Evolutionary conservation across 2,113 vertebrate species (phyloP).

Genomic region (Cinclus cinclus): DNA sequence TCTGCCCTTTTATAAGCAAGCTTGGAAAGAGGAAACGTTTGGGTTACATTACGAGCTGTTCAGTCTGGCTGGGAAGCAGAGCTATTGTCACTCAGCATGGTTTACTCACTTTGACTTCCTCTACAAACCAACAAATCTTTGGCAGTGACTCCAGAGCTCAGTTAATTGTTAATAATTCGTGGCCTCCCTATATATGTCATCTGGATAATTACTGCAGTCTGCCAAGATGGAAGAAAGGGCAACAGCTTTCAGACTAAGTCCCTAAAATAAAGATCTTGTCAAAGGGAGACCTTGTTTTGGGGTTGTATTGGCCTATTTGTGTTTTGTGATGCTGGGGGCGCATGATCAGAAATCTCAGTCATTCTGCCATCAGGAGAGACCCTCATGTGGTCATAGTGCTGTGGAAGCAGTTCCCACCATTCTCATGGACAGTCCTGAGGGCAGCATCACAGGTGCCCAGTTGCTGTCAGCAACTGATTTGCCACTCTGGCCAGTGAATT

Average conservation of each 20-base stretch:
- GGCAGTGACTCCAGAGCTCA: slow-evolving; percentile 39
- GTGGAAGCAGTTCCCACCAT: not conserved
- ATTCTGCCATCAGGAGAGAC: not conserved
- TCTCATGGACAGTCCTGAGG: not conserved
- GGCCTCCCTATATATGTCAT: slow-evolving; percentile 6
- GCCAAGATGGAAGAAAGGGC: not conserved
- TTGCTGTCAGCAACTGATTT: not conserved
- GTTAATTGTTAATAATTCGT: slow-evolving; percentile 56
- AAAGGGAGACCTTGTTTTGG: not conserved
- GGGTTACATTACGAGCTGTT: slow-evolving; percentile 46
- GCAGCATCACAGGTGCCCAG: not conserved
- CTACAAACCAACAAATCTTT: slow-evolving; percentile 41
- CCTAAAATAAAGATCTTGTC: not conserved
- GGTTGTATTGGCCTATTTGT: not conserved
- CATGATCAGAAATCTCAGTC: accelerated
- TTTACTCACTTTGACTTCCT: slow-evolving; percentile 66
- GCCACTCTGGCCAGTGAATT: not conserved
- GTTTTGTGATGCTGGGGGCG: not conserved
- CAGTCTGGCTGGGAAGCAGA: slow-evolving; percentile 51
- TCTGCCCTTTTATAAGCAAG: slow-evolving; percentile 57
- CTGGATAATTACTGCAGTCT: slow-evolving; percentile 14
- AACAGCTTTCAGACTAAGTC: not conserved
- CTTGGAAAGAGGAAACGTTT: slow-evolving; percentile 37
- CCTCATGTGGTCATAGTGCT: accelerated
- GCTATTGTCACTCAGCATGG: slow-evolving; percentile 54